phyloP scores from a whole-genome alignment of 1,140 invertebrate species.

The Papilio xuthus region DNA sequence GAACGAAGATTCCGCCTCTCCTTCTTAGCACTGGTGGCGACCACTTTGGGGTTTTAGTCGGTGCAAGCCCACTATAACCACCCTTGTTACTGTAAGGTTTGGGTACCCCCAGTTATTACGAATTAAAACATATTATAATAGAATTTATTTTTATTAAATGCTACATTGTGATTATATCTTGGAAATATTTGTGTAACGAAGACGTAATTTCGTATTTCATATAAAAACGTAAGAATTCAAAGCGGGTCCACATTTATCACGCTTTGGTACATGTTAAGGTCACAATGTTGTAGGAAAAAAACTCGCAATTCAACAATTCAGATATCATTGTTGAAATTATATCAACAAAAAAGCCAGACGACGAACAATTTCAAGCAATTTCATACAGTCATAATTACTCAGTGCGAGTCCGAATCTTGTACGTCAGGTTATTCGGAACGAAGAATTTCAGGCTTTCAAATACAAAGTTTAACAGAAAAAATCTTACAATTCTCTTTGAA shows the following conservation, averaged over 20 bases:
- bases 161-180: neutral
- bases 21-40: too few relatives aligned
- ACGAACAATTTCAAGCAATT: conserved; percentile 38
- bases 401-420: conserved; percentile 23
- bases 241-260: conserved; percentile 29
- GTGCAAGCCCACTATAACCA: too few relatives aligned
- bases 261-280: conserved; percentile 33
- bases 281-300: conserved; percentile 16
- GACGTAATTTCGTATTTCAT: conserved; percentile 10
- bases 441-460: conserved; percentile 11
- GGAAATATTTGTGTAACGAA: conserved; percentile 19
- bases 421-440: conserved; percentile 5
- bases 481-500: neutral
- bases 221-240: conserved; percentile 22
- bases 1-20: too few relatives aligned
- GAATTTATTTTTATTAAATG: too few relatives aligned
- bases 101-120: too few relatives aligned
- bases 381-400: conserved; percentile 31
- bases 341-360: conserved; percentile 33
- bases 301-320: conserved; percentile 31
- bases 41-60: too few relatives aligned
- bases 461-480: neutral
- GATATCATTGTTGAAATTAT: conserved; percentile 37
- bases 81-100: neutral
- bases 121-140: too few relatives aligned